phyloP scores from a whole-genome alignment of 2,888 invertebrate species.

The Lasius platythorax region DNA sequence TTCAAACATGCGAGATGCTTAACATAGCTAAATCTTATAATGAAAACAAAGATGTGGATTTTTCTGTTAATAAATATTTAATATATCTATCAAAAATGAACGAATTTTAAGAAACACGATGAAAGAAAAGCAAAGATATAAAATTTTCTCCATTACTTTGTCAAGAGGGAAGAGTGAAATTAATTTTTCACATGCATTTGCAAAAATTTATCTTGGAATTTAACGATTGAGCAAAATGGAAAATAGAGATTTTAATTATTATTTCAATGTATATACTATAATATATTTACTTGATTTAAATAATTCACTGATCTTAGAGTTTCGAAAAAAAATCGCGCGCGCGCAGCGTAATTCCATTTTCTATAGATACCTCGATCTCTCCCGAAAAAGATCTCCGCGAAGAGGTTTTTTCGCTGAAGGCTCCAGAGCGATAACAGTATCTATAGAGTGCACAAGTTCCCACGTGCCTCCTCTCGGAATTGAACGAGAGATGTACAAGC shows the following conservation, averaged over 20 bases:
- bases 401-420: constrained; percentile 17
- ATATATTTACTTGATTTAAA: neutral
- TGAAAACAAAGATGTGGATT: neutral
- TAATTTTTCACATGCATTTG: neutral
- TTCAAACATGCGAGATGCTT: neutral
- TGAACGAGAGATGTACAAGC: constrained; percentile 43
- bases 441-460: constrained; percentile 35
- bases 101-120: neutral
- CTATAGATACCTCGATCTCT: constrained; percentile 17
- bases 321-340: neutral
- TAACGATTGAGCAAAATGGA: neutral
- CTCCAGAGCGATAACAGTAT: neutral
- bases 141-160: neutral
- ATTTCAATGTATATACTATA: neutral
- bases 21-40: neutral
- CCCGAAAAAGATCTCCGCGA: neutral
- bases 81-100: neutral
- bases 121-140: neutral
- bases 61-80: constrained; percentile 6
- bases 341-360: neutral
- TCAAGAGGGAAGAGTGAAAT: neutral
- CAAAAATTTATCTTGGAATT: neutral
- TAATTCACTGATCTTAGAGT: neutral
- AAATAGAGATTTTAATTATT: neutral
- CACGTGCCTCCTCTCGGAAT: constrained; percentile 43